A percentile compares a stretch with the other conserved stretches of the same genome.
These are phyloP conservation scores for Polymixis lichenea DNA, from an alignment of 2,888 invertebrate genomes.

Conservation along the genomic window DNA sequence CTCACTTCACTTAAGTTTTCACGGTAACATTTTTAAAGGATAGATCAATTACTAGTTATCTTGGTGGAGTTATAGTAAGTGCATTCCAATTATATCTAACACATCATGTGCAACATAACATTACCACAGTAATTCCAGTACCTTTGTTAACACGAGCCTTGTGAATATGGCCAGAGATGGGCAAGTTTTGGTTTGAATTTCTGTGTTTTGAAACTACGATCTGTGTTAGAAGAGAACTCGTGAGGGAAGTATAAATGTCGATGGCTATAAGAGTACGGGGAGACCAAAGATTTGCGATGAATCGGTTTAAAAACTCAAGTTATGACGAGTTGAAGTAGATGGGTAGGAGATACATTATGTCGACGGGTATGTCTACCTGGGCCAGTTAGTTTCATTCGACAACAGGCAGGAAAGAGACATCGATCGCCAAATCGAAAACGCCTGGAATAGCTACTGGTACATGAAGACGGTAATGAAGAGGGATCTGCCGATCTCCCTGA, in stretches of 20 bases:
- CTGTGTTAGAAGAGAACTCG: too few relatives aligned
- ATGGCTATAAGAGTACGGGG: too few relatives aligned
- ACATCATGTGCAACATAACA: constrained; percentile 15
- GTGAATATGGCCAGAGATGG: constrained; percentile 6
- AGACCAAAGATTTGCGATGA: too few relatives aligned
- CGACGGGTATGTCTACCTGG: not conserved
- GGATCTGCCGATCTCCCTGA: not conserved
- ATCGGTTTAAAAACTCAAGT: not conserved
- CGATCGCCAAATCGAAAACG: not conserved
- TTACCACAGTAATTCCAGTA: constrained; percentile 42
- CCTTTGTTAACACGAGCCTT: constrained; percentile 48
- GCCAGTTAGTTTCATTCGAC: not conserved
- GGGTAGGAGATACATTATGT: not conserved
- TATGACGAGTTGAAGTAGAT: not conserved
- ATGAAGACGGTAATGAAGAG: not conserved
- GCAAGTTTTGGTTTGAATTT: constrained; percentile 2
- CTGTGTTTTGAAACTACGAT: not conserved
- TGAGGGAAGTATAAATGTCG: too few relatives aligned
- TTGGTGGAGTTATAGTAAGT: not conserved
- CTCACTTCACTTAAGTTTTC: not conserved
- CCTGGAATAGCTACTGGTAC: not conserved
- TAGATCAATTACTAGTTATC: not conserved
- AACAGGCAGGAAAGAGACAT: not conserved
- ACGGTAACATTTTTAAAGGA: not conserved
- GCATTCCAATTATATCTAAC: constrained; percentile 7